Percentiles rank a stretch among this genome's conserved stretches.
These are phyloP conservation scores for Fragum sueziense DNA, from an alignment of 2,888 invertebrate species.

Conservation along the genomic window DNA sequence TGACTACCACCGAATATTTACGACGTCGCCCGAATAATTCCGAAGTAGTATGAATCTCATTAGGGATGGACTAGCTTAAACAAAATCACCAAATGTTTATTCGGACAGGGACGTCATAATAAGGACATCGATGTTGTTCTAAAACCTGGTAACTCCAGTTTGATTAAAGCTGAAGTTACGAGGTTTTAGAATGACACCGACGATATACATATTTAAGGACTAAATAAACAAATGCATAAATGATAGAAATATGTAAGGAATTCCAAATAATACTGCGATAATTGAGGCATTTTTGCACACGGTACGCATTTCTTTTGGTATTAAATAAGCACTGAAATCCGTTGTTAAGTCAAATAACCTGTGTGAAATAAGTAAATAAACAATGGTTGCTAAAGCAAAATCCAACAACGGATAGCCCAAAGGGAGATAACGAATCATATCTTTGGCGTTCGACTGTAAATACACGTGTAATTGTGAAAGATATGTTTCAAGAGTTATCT, in stretches of 20 bases:
- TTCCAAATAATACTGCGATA: conserved; percentile 21
- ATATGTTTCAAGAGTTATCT: conserved; percentile 77
- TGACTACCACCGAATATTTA: too few species aligned
- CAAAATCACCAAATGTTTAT: too few species aligned
- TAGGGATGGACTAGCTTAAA: too few species aligned
- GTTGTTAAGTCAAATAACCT: conserved; percentile 69
- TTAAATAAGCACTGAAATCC: conserved; percentile 67
- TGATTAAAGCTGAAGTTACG: too few species aligned
- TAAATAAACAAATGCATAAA: neutral
- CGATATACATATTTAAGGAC: too few species aligned
- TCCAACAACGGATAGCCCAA: conserved; percentile 69
- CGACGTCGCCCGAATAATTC: too few species aligned
- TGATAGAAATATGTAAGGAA: conserved; percentile 28
- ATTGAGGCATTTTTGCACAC: conserved; percentile 35
- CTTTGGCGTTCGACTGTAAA: conserved; percentile 74
- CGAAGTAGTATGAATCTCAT: too few species aligned
- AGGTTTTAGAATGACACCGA: too few species aligned
- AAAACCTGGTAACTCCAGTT: too few species aligned
- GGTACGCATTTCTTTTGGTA: conserved; percentile 63
- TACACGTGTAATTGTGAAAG: conserved; percentile 75
- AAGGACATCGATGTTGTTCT: too few species aligned
- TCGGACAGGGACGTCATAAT: too few species aligned
- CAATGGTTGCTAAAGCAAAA: conserved; percentile 69
- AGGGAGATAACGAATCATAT: conserved; percentile 68
- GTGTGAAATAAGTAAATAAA: conserved; percentile 70